Conservation (phyloP, 2,113 vertebrate species). For the Pluvialis apricaria region DNA sequence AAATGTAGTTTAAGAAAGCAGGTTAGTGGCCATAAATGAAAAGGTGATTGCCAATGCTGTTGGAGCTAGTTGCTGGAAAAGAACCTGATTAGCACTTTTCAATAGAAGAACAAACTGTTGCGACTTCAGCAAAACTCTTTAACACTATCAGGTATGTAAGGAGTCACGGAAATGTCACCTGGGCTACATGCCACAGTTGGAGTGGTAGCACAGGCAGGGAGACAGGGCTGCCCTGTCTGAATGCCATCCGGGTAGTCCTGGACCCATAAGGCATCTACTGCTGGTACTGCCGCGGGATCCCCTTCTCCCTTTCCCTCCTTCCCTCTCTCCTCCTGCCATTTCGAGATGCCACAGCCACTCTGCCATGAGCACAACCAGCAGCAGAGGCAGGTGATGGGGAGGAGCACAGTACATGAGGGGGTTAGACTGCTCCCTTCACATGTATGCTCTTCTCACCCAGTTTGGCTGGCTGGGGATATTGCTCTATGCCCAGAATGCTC, state of each 20-base stretch:
- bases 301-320: neutral
- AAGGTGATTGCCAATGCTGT: neutral
- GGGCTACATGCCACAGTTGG: neutral
- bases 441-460: neutral
- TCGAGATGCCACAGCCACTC: neutral
- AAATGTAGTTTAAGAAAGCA: neutral
- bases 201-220: neutral
- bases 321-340: neutral
- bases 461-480: neutral
- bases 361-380: neutral
- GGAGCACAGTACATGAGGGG: accelerated
- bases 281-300: neutral
- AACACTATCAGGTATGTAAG: neutral
- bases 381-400: neutral
- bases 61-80: neutral
- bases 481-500: neutral
- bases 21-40: neutral
- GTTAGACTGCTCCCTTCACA: neutral
- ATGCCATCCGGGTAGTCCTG: neutral
- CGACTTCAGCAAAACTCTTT: neutral
- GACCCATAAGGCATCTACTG: neutral
- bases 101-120: neutral
- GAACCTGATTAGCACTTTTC: neutral
- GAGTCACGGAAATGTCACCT: neutral
- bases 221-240: neutral